These are phyloP conservation scores for Cygnus buccinator DNA, from an alignment of 2,113 vertebrate genomes.

Conservation along the genomic window DNA sequence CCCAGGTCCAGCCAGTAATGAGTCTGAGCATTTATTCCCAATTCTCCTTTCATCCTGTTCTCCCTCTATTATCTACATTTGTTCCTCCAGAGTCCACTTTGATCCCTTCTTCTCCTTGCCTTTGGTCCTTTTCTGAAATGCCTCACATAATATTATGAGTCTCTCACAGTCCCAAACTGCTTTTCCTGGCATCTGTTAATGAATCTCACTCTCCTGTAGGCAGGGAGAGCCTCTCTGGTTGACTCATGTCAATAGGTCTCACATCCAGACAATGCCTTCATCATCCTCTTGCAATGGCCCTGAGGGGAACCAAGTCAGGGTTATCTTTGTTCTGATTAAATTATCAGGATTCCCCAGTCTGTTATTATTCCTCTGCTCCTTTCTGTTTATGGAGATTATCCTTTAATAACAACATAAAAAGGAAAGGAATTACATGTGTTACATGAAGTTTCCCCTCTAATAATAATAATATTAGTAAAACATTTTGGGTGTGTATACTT, in stretches of 20 bases:
- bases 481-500: background rate
- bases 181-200: background rate
- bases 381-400: background rate
- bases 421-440: background rate
- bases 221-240: background rate
- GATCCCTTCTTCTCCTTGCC: background rate
- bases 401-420: background rate
- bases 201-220: background rate
- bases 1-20: background rate
- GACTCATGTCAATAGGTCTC: background rate
- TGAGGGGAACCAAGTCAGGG: background rate
- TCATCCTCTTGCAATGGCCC: background rate
- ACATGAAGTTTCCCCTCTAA: background rate
- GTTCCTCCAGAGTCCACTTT: background rate
- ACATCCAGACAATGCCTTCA: background rate
- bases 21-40: background rate
- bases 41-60: background rate
- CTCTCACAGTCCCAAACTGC: background rate
- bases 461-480: background rate
- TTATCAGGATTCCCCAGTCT: background rate
- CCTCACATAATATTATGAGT: background rate
- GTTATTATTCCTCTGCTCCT: background rate
- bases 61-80: background rate
- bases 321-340: background rate
- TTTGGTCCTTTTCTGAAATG: background rate